Evolutionary conservation across 2,888 invertebrate genomes (phyloP).

Genomic region (Chalcosyrphus nemorum): DNA sequence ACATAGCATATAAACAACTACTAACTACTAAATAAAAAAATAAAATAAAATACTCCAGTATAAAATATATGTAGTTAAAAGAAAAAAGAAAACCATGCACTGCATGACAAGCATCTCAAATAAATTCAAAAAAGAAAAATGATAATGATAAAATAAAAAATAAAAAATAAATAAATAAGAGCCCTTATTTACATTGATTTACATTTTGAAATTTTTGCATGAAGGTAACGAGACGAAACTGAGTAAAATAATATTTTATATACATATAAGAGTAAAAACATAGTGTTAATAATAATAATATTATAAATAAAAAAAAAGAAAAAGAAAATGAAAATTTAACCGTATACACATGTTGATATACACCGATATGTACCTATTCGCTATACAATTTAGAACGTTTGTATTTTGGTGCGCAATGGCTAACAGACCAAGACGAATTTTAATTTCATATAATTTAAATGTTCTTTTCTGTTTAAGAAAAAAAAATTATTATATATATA

Average conservation of each 20-base stretch:
- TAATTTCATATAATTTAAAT: not conserved
- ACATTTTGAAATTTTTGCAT: constrained; percentile 72
- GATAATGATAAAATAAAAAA: constrained; percentile 71
- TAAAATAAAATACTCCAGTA: constrained; percentile 48
- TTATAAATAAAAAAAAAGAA: constrained; percentile 25
- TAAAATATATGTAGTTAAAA: constrained; percentile 34
- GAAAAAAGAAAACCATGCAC: constrained; percentile 49
- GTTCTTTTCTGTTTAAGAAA: constrained; percentile 4
- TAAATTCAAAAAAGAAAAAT: constrained; percentile 69
- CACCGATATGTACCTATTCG: constrained; percentile 73
- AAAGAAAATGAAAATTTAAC: constrained; percentile 20
- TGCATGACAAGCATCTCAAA: constrained; percentile 67
- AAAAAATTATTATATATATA: not conserved
- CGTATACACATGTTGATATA: constrained; percentile 72
- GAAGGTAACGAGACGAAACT: constrained; percentile 66
- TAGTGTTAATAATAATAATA: constrained; percentile 43
- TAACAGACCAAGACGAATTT: constrained; percentile 55
- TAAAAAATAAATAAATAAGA: constrained; percentile 77
- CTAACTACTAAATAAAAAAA: constrained; percentile 46
- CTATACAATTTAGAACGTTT: constrained; percentile 71
- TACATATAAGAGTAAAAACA: constrained; percentile 59
- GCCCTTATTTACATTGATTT: constrained; percentile 79
- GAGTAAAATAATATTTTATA: constrained; percentile 73
- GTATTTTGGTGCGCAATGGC: constrained; percentile 63
- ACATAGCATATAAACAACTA: constrained; percentile 65